Percentiles rank a stretch among this genome's conserved stretches.
Evolutionary conservation across 1,140 invertebrate species (phyloP).

Genomic region (Charaxes varanes): DNA sequence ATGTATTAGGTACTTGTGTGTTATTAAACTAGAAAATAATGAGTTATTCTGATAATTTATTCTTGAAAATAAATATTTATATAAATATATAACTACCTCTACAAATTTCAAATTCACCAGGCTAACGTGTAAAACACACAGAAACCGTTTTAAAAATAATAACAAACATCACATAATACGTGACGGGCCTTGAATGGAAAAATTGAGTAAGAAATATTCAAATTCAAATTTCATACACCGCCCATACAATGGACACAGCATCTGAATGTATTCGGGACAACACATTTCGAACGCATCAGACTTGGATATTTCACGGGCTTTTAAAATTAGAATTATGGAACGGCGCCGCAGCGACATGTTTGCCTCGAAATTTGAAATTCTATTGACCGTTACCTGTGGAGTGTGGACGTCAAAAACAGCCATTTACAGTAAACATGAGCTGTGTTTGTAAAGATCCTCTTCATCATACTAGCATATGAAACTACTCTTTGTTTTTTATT

Average conservation of each 20-base stretch:
- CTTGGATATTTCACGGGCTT: slow-evolving; percentile 43
- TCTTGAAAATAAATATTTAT: too few relatives aligned
- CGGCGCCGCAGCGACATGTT: slow-evolving; percentile 32
- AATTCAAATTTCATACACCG: background rate
- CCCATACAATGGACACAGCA: background rate
- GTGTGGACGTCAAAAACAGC: slow-evolving; percentile 14
- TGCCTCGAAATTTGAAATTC: slow-evolving; percentile 53
- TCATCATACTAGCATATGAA: too few relatives aligned
- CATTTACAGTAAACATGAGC: slow-evolving; percentile 4
- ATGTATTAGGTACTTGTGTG: too few relatives aligned
- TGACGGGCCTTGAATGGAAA: background rate
- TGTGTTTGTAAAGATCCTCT: too few relatives aligned
- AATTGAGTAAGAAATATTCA: background rate
- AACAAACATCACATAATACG: too few relatives aligned
- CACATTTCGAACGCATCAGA: slow-evolving; percentile 28
- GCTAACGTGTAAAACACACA: too few relatives aligned
- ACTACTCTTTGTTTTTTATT: too few relatives aligned
- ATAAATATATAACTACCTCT: too few relatives aligned
- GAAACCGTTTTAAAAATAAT: too few relatives aligned
- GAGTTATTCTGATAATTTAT: too few relatives aligned
- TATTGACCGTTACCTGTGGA: slow-evolving; percentile 40
- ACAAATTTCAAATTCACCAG: too few relatives aligned
- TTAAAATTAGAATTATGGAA: slow-evolving; percentile 46
- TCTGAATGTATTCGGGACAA: slow-evolving; percentile 37
- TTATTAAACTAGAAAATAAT: too few relatives aligned